Base-by-base conservation (phyloP, 2,888 invertebrate species). In the Sinotaia quadrata region DNA sequence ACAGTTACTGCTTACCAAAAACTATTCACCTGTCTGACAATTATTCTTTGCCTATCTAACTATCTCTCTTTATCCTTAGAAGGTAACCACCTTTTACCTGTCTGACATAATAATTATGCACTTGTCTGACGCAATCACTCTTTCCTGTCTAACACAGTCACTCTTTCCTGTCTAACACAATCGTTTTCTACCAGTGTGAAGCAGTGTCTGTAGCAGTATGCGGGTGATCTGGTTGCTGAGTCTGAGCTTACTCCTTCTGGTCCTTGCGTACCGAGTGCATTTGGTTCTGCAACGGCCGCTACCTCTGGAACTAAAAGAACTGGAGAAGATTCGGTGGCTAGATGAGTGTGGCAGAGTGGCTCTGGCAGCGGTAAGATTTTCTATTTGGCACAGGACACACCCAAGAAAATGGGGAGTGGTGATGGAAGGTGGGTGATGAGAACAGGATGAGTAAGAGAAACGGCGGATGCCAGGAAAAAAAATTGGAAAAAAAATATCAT, bases 331-430 rank as follows among this genome's bases (percentile, higher is more conserved):
- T 7, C 66, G 79, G 41, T 76, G 78, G 75, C 58, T 83, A 29
- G 82, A 83, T 44, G 81, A 79, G 62, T 56, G 75, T 0, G 82
- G 82, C 0, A 59, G 81, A 15, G 34, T 78, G 12, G 79, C 77
- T 15, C 74, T 77, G 29, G 66, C 67, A 10, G 29, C 76, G 62
- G 82, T 83, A 68, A 62, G 78, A 75, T n/a, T n/a, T n/a, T n/a
- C n/a, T n/a, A n/a, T n/a, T n/a, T n/a, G n/a, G n/a, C n/a, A n/a
- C n/a, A n/a, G n/a, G n/a, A n/a, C n/a, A n/a, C n/a, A n/a, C n/a
- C n/a, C n/a, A n/a, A n/a, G n/a, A n/a, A n/a, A n/a, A n/a, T n/a
- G n/a, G n/a, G n/a, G n/a, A n/a, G n/a, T n/a, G n/a, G n/a, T n/a
- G n/a, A n/a, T n/a, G n/a, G n/a, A n/a, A n/a, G n/a, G n/a, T n/a